phyloP scores from a whole-genome alignment of 2,113 vertebrate genomes.

The Mobula birostris region DNA sequence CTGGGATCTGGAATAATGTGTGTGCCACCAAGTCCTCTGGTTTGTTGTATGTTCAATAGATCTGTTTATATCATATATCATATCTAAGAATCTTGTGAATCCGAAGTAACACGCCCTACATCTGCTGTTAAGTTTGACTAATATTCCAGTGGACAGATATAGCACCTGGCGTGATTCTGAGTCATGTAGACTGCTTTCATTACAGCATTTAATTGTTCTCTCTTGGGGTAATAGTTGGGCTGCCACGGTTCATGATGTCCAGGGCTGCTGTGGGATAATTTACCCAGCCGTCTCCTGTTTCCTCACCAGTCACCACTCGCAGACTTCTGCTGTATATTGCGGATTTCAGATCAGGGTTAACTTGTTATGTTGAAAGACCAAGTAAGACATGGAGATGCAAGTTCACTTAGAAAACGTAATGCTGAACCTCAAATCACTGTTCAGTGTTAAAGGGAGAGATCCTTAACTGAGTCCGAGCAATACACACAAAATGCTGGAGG shows the following conservation, averaged over 20 bases:
- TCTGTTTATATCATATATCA: neutral
- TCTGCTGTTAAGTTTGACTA: neutral
- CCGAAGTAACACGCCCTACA: neutral
- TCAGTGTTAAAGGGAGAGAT: no score
- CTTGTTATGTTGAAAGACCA: no score
- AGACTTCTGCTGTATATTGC: no score
- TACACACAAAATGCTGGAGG: no score
- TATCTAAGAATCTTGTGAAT: no score
- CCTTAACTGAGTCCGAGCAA: no score
- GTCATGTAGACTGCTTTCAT: neutral
- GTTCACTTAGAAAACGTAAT: no score
- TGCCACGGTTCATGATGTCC: neutral
- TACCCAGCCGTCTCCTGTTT: neutral
- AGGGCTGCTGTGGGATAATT: neutral
- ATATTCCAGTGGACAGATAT: neutral
- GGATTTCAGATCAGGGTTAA: no score
- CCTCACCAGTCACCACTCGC: neutral
- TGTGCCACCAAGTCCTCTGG: neutral
- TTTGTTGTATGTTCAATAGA: neutral
- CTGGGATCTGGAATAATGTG: neutral
- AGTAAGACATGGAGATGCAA: no score
- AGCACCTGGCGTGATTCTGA: neutral
- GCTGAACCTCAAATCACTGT: no score
- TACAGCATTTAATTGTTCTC: neutral
- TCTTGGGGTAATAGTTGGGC: neutral